These are phyloP conservation scores for Ornithoptera alexandrae DNA, from an alignment of 2,888 invertebrate species.

Conservation along the genomic window DNA sequence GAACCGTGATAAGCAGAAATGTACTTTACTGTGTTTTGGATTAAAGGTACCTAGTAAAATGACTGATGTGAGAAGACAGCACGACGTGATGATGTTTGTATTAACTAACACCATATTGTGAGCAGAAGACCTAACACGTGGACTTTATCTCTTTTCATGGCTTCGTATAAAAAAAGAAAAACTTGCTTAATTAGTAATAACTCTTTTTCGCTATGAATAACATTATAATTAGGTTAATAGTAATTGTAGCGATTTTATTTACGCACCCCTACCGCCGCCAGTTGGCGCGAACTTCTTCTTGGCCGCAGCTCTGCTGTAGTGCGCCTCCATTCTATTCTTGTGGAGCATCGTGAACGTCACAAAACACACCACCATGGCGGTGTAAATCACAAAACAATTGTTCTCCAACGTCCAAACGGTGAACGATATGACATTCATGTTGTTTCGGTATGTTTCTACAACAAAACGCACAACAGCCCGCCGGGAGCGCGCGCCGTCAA, in stretches of 20 bases:
- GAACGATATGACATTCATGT: conserved; percentile 67
- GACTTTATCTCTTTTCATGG: too few relatives aligned
- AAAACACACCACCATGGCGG: conserved; percentile 60
- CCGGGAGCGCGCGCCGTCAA: conserved; percentile 26
- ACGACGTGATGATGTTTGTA: too few relatives aligned
- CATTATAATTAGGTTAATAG: too few relatives aligned
- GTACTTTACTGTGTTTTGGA: too few relatives aligned
- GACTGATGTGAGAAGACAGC: too few relatives aligned
- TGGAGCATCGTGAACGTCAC: conserved; percentile 64
- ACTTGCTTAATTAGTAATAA: too few relatives aligned
- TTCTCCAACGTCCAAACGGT: conserved; percentile 68
- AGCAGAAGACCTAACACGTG: too few relatives aligned
- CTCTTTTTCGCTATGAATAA: too few relatives aligned
- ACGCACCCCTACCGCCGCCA: conserved; percentile 55
- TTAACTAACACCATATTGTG: too few relatives aligned
- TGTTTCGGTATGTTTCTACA: conserved; percentile 4
- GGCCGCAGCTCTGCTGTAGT: conserved; percentile 46
- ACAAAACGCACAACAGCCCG: conserved; percentile 5
- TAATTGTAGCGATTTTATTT: conserved; percentile 4
- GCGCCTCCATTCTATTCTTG: conserved; percentile 60
- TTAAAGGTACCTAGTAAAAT: too few relatives aligned
- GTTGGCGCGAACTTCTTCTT: conserved; percentile 55
- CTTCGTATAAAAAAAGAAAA: too few relatives aligned
- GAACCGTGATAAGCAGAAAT: too few relatives aligned
- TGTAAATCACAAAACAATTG: conserved; percentile 69